Evolutionary conservation across 2,797 vertebrate genomes (phyloP).

Genomic region (Otolemur crassicaudatus): DNA sequence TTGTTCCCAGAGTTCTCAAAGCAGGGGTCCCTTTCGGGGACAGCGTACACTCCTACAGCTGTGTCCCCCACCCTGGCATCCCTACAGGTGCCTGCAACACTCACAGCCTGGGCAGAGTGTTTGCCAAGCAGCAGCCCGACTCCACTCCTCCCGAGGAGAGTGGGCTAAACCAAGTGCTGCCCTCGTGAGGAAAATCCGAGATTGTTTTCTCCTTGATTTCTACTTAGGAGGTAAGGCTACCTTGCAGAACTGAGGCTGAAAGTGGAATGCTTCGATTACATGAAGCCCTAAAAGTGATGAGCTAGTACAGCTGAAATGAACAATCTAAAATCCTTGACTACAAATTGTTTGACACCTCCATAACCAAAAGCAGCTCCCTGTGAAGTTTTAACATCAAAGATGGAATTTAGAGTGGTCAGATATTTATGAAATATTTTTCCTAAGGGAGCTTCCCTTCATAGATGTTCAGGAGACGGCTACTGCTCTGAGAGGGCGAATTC

Average conservation of each 20-base stretch:
- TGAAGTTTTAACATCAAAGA: constrained; percentile 79
- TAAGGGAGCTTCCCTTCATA: constrained; percentile 58
- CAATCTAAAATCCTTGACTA: constrained; percentile 36
- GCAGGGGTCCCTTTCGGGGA: background rate
- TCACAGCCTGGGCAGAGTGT: background rate
- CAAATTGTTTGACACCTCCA: constrained; percentile 49
- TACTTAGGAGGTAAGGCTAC: background rate
- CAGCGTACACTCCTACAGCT: fast-evolving
- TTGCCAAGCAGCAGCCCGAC: background rate
- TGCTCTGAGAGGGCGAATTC: background rate
- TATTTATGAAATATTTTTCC: constrained; percentile 75
- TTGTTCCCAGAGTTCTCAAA: background rate
- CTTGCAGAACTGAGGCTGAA: constrained; percentile 8
- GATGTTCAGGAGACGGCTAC: constrained; percentile 18
- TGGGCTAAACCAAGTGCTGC: background rate
- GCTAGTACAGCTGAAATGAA: constrained; percentile 53
- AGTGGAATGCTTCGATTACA: constrained; percentile 12
- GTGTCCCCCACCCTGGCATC: no score
- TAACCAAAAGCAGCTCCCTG: constrained; percentile 65
- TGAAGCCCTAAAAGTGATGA: constrained; percentile 49
- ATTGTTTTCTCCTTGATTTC: background rate
- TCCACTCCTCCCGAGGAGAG: background rate
- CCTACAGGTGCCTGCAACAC: background rate
- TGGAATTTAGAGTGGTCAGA: constrained; percentile 59
- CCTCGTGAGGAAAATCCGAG: background rate